phyloP scores from a whole-genome alignment of 2,113 vertebrate genomes.

The Lepus europaeus region DNA sequence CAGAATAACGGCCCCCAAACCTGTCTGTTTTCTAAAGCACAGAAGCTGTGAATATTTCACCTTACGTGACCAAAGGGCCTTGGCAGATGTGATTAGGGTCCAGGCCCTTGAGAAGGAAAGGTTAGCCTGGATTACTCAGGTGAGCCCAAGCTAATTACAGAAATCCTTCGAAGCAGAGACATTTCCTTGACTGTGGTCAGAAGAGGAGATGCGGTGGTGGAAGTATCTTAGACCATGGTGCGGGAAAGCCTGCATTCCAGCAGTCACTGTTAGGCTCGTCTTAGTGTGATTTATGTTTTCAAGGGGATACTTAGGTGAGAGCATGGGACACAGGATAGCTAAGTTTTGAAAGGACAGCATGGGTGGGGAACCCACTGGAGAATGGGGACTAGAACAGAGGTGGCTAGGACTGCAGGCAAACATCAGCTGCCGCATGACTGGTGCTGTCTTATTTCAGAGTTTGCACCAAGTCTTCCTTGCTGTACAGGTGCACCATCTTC shows the following conservation, averaged over 20 bases:
- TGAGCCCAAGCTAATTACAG: neutral
- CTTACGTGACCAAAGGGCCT: neutral
- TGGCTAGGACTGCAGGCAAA: neutral
- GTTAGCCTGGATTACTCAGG: neutral
- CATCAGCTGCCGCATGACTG: neutral
- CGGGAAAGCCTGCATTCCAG: neutral
- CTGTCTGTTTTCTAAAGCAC: neutral
- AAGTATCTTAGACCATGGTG: neutral
- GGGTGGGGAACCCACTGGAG: neutral
- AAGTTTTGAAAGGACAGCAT: neutral
- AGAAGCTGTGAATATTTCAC: neutral
- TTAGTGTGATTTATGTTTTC: conserved; percentile 23
- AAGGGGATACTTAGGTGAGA: neutral
- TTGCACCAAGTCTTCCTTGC: neutral
- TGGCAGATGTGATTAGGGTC: neutral
- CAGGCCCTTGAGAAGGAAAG: conserved; percentile 29
- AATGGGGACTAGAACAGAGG: neutral
- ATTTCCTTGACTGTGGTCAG: conserved; percentile 13
- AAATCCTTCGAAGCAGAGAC: neutral
- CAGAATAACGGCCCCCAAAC: neutral
- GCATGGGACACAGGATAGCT: neutral
- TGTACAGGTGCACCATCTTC: neutral
- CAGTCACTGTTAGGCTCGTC: neutral
- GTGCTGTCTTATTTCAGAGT: neutral
- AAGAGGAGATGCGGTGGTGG: neutral